Percentiles rank a stretch among this genome's conserved stretches.
These are phyloP conservation scores for Siniperca scherzeri DNA, from an alignment of 2,797 vertebrate species.

Conservation along the genomic window DNA sequence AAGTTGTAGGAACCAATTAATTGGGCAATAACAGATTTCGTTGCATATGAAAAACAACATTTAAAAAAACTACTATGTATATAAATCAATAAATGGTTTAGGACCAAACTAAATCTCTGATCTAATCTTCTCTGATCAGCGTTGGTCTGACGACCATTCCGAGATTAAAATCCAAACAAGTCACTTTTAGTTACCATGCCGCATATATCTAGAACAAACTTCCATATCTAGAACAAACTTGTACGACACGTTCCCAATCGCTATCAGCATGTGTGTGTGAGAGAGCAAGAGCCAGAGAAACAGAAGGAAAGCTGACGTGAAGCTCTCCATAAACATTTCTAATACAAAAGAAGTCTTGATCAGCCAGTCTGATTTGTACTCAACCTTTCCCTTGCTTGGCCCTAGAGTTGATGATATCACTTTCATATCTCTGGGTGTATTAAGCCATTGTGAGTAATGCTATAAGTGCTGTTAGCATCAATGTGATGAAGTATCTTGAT, in stretches of 20 bases:
- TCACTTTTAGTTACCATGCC: not conserved
- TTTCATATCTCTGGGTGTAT: not conserved
- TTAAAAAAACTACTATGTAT: not conserved
- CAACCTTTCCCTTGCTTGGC: not conserved
- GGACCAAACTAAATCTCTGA: not conserved
- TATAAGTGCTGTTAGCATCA: not conserved
- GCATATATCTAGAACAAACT: conserved; percentile 23
- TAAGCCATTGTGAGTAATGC: not conserved
- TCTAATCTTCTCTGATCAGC: not conserved
- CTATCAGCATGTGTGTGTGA: not conserved
- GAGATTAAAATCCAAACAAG: conserved; percentile 4
- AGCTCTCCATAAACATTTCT: not conserved
- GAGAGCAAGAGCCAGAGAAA: not conserved
- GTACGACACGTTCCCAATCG: not conserved
- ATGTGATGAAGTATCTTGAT: not conserved
- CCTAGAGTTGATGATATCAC: not conserved
- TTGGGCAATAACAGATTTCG: not conserved
- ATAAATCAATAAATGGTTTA: not conserved
- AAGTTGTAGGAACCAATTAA: not conserved
- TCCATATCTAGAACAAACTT: conserved; percentile 34
- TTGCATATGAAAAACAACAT: not conserved
- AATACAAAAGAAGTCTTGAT: not conserved
- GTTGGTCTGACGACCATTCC: not conserved
- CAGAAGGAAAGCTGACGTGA: not conserved
- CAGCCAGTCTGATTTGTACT: not conserved